These are phyloP conservation scores for Etheostoma spectabile DNA, from an alignment of 2,113 vertebrate genomes.

Conservation along the genomic window DNA sequence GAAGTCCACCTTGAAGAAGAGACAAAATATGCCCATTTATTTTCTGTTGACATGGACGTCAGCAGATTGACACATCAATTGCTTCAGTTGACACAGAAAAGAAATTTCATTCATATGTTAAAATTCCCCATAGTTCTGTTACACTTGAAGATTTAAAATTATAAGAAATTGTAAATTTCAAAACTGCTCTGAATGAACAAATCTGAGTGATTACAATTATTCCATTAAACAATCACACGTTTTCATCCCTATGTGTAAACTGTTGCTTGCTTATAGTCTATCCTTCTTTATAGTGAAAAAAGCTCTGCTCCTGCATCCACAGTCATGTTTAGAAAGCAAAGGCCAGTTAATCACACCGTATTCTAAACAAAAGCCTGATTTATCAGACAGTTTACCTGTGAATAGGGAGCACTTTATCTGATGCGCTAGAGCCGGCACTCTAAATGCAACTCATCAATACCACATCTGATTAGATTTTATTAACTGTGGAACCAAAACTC, in stretches of 20 bases:
- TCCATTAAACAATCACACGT: neutral
- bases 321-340: conserved; percentile 25
- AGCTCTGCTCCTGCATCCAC: neutral
- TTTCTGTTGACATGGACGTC: neutral
- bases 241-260: neutral
- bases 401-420: conserved; percentile 34
- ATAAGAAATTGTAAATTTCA: too few relatives aligned
- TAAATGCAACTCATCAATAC: conserved; percentile 34
- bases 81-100: neutral
- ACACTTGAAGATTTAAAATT: neutral
- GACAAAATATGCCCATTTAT: neutral
- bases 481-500: conserved; percentile 3
- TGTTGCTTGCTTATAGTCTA: neutral
- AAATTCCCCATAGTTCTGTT: too few relatives aligned
- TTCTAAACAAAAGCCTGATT: conserved; percentile 36
- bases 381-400: conserved; percentile 42
- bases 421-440: conserved; percentile 24
- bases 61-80: neutral
- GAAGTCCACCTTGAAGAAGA: conserved; percentile 88
- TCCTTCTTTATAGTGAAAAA: neutral
- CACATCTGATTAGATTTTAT: conserved; percentile 15
- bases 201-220: neutral
- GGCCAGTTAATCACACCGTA: conserved; percentile 13
- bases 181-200: neutral
- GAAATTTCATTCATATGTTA: neutral